Evolutionary conservation across 2,113 vertebrate species (phyloP), one percentile per base, ranked within the genome.

Genomic region (Takifugu flavidus): DNA sequence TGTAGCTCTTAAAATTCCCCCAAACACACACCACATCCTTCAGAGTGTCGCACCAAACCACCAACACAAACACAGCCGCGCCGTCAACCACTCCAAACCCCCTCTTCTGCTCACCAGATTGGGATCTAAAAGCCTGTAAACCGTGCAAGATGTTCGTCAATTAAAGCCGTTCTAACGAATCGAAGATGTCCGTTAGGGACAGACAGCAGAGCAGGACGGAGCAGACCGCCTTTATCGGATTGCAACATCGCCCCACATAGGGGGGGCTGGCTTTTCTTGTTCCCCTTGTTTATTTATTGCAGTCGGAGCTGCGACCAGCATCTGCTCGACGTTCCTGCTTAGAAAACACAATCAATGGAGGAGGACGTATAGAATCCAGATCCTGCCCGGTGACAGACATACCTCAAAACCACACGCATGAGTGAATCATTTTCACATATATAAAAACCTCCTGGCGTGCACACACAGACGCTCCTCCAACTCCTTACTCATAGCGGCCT

Each of bases 11-110:
- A 74, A 80, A 79, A 74, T 66, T 75, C 71, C 74, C 62, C 53
- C 82, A 75, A 79, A 72, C 71, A 78, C 61, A 70, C 70, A 59
- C 75, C 74, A 78, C 85, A 82, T 86, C 80, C 77, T 71, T 67
- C 70, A 65, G 58, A 65, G 64, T 39, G 26, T 69, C 66, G 49
- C 43, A 60, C 56, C 72, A 74, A 80, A 85, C 82, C 83, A 25
- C 79, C 54, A 78, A 72, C 65, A 67, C 71, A 74, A 78, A 82
- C 70, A 80, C 50, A 60, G 72, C 53, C 10, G 13, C 2, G 78
- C 56, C 72, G 70, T 74, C 77, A 31, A 64, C 51, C 44, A 4
- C 44, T 13, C 12, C 44, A 14, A 5, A 13, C 2, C 44, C 44
- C 44, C 4, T 45, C 44, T 15, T 4, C 44, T 4, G 12, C 14